Conservation (phyloP, 2,888 invertebrate species). For the Cartodere bifasciata region DNA sequence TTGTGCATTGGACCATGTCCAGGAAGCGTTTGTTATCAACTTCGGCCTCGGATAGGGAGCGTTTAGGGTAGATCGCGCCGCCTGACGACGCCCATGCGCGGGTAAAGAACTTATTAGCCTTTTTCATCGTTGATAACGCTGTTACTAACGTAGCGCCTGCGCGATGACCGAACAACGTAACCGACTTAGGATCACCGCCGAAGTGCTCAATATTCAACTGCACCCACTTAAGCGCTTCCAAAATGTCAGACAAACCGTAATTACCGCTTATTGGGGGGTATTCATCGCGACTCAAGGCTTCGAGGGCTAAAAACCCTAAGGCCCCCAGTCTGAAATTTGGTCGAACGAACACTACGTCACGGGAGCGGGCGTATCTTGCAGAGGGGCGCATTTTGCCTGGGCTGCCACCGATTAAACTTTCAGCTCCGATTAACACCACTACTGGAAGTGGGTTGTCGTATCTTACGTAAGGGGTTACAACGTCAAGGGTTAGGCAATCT, state of each 20-base stretch:
- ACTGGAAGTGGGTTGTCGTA: conserved; percentile 71
- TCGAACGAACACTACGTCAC: conserved; percentile 73
- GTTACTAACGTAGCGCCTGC: conserved; percentile 73
- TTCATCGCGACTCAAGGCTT: conserved; percentile 52
- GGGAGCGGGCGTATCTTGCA: conserved; percentile 58
- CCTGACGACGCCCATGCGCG: conserved; percentile 72
- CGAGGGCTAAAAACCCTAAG: conserved; percentile 65
- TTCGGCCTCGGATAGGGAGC: conserved; percentile 46
- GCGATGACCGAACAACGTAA: conserved; percentile 73
- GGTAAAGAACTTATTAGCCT: conserved; percentile 54
- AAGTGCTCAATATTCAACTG: conserved; percentile 71
- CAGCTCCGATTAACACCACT: conserved; percentile 69
- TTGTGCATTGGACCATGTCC: conserved; percentile 33
- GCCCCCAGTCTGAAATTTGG: conserved; percentile 62
- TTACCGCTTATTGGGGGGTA: conserved; percentile 73
- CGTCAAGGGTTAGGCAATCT: conserved; percentile 71
- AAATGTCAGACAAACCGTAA: conserved; percentile 71
- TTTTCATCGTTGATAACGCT: conserved; percentile 48
- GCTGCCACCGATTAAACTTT: conserved; percentile 63
- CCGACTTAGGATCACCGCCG: conserved; percentile 65
- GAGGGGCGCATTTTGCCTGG: conserved; percentile 63
- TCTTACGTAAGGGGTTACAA: conserved; percentile 68
- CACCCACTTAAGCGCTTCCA: conserved; percentile 68
- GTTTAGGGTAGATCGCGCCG: conserved; percentile 59
- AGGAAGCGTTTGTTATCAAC: conserved; percentile 49